Conservation (phyloP, 1,140 invertebrate genomes). For the Sarcophaga peregrina region DNA sequence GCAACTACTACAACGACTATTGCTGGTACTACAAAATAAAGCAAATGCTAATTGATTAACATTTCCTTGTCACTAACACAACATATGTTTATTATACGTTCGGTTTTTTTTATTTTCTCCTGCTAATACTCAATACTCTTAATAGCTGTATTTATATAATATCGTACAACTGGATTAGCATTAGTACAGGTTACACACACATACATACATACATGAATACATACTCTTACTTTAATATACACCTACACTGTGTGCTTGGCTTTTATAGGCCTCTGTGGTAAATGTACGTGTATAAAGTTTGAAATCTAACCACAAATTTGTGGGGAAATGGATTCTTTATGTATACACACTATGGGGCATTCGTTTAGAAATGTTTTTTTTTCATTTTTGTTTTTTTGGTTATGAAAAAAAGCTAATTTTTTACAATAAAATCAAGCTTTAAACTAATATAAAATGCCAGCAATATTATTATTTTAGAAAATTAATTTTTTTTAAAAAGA, state of each 20-base stretch:
- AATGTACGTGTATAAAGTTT: background rate
- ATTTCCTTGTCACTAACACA: conserved; percentile 40
- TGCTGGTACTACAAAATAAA: no score
- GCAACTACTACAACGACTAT: conserved; percentile 8
- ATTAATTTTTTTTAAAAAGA: no score
- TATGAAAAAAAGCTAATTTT: background rate
- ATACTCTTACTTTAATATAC: background rate
- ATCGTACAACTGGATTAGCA: conserved; percentile 1
- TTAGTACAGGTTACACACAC: background rate
- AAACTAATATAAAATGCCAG: no score
- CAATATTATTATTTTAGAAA: no score
- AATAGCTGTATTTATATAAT: background rate
- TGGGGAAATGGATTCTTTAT: background rate
- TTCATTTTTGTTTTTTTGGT: no score
- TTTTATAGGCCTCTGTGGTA: no score
- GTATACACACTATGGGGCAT: background rate
- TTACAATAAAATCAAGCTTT: background rate
- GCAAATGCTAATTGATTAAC: conserved; percentile 39
- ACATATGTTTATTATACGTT: conserved; percentile 31
- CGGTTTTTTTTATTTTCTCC: background rate
- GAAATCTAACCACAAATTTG: background rate
- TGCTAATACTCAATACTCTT: background rate
- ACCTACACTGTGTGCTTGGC: background rate
- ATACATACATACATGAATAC: background rate
- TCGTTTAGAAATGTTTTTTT: background rate